These are phyloP conservation scores for Puffinus mauretanicus DNA, from an alignment of 2,113 vertebrate genomes.

Conservation along the genomic window DNA sequence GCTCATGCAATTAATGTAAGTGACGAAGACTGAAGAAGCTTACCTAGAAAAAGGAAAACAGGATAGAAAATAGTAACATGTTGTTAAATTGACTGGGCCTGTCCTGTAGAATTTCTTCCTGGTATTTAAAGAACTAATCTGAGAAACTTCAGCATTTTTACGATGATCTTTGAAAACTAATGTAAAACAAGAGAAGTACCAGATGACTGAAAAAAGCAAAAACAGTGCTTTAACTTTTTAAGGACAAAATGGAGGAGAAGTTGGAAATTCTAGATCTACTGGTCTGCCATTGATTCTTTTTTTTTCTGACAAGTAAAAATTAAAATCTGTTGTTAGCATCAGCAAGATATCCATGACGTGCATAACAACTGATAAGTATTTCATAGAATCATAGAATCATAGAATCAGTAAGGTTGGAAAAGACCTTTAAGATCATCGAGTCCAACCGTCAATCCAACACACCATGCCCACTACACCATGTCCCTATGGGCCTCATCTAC, in stretches of 20 bases:
- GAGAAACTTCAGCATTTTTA: neutral
- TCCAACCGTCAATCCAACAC: no score
- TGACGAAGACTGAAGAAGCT: neutral
- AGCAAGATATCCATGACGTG: neutral
- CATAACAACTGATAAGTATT: neutral
- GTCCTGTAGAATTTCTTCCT: neutral
- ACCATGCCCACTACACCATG: no score
- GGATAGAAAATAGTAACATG: neutral
- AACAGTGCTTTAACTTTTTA: neutral
- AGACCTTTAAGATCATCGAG: no score
- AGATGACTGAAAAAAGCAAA: neutral
- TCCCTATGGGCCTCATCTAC: no score
- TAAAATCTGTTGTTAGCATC: neutral
- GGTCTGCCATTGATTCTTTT: neutral
- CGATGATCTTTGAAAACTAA: neutral
- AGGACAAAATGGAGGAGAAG: neutral
- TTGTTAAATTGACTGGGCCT: neutral
- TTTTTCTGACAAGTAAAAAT: neutral
- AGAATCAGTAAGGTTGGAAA: no score
- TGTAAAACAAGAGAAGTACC: neutral
- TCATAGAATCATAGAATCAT: no score
- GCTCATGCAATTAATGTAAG: neutral
- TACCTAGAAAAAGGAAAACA: neutral
- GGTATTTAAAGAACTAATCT: neutral
- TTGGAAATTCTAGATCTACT: neutral